Conservation (phyloP, 2,797 vertebrate genomes). For the Scyliorhinus canicula region DNA sequence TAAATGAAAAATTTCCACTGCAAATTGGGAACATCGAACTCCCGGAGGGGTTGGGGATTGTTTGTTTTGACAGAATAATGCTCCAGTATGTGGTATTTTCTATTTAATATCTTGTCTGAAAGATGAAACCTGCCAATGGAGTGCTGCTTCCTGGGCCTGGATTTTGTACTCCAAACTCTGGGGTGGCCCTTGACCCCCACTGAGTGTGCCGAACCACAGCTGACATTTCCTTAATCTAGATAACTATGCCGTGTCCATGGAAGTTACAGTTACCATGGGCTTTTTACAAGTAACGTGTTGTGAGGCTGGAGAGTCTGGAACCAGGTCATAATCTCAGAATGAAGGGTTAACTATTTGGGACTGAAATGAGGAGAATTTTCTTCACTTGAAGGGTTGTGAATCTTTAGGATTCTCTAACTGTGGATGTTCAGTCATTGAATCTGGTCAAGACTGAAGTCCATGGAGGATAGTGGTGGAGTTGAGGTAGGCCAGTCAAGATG, state of each 20-base stretch:
- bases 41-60: background rate
- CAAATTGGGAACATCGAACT: background rate
- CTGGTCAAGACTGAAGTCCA: background rate
- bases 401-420: too few species aligned
- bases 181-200: background rate
- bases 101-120: background rate
- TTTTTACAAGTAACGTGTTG: background rate
- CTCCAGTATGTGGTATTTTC: background rate
- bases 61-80: background rate
- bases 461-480: background rate
- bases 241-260: background rate
- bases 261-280: too few species aligned
- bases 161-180: background rate
- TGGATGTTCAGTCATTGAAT: background rate
- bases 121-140: background rate
- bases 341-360: background rate
- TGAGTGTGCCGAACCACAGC: background rate
- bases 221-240: background rate
- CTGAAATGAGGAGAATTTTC: background rate
- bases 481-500: background rate
- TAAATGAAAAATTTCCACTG: background rate
- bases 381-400: background rate
- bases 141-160: background rate
- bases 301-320: background rate
- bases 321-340: background rate